phyloP scores from a whole-genome alignment of 2,888 invertebrate species.

The Apamea monoglypha region DNA sequence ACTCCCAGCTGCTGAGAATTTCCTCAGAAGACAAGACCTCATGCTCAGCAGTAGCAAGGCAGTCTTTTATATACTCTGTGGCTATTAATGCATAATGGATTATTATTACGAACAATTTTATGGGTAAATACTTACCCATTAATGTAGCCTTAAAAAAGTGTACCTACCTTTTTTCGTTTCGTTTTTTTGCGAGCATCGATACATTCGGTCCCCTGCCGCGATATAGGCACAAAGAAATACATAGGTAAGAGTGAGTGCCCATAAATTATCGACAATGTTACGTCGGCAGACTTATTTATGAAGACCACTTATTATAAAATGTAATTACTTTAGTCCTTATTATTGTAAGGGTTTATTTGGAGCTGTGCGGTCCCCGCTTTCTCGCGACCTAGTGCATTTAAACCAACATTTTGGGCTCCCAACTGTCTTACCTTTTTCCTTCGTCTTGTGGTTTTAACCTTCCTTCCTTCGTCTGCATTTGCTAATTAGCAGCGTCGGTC shows the following conservation, averaged over 20 bases:
- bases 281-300: slow-evolving; percentile 49
- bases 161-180: slow-evolving; percentile 9
- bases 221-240: slow-evolving; percentile 34
- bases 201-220: slow-evolving; percentile 46
- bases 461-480: background rate
- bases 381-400: background rate
- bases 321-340: slow-evolving; percentile 32
- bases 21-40: background rate
- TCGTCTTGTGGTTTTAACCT: background rate
- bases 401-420: background rate
- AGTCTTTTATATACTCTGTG: slow-evolving; percentile 16
- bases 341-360: slow-evolving; percentile 1
- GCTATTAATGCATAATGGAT: background rate
- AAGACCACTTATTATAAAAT: slow-evolving; percentile 26
- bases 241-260: slow-evolving; percentile 36
- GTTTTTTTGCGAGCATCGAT: slow-evolving; percentile 50
- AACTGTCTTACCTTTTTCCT: background rate
- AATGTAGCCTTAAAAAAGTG: slow-evolving; percentile 39
- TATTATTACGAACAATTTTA: slow-evolving; percentile 38
- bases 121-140: slow-evolving; percentile 37
- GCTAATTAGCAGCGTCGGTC: background rate
- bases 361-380: background rate
- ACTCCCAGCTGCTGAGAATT: background rate
- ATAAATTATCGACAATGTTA: slow-evolving; percentile 56
- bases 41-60: background rate